Percentiles rank a stretch among this genome's conserved stretches.
phyloP scores from a whole-genome alignment of 2,888 invertebrate genomes.

The Hyalella azteca region DNA sequence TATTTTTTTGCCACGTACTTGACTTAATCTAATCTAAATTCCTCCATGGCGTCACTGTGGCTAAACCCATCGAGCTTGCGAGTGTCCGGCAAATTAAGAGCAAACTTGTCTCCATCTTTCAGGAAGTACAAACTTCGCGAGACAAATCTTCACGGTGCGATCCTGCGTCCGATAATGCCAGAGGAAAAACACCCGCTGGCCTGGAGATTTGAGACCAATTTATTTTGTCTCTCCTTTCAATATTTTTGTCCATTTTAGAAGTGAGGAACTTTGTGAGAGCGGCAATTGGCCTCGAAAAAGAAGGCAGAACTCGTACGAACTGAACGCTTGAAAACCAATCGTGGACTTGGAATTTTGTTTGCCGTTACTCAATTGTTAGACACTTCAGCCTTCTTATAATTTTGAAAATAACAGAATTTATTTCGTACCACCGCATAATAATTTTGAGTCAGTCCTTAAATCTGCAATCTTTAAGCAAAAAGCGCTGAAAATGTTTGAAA shows the following conservation, averaged over 20 bases:
- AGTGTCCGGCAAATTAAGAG: slow-evolving; percentile 29
- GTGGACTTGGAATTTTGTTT: no score
- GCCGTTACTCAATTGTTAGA: no score
- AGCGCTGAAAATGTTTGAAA: no score
- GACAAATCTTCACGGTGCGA: slow-evolving; percentile 2
- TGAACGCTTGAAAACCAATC: no score
- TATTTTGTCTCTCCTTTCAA: not conserved
- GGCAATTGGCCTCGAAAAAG: no score
- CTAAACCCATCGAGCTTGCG: slow-evolving; percentile 5
- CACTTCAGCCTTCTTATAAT: no score
- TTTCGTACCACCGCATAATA: no score
- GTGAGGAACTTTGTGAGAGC: not conserved
- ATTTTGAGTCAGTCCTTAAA: no score
- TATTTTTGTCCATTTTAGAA: not conserved
- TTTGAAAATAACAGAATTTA: no score
- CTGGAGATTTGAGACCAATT: not conserved
- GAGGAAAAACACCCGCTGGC: not conserved
- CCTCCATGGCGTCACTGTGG: slow-evolving; percentile 1
- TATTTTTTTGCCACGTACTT: no score
- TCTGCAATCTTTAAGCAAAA: no score
- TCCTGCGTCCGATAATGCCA: not conserved
- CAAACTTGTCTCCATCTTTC: slow-evolving; percentile 6
- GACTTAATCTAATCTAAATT: slow-evolving; percentile 17
- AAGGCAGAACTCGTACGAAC: no score
- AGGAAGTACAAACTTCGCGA: slow-evolving; percentile 2